Conservation (phyloP, 23 tunicate genomes). For the Botrylloides violaceus region DNA sequence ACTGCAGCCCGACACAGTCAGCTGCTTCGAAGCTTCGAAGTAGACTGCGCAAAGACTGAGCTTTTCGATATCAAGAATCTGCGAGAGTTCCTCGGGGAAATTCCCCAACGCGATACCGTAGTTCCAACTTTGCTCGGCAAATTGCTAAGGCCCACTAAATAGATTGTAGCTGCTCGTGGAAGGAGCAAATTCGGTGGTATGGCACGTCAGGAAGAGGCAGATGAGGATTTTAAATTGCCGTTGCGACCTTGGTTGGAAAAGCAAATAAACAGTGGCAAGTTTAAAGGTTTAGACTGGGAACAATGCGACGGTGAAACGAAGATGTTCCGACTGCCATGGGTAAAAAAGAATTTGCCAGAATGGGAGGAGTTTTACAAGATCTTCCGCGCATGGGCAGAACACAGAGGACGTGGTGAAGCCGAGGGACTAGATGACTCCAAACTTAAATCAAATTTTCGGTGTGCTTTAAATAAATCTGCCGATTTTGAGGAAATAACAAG, state of each 20-base stretch:
- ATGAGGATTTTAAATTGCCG: constrained; percentile 35
- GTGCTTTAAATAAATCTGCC: constrained; percentile 22
- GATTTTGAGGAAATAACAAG: constrained; percentile 20
- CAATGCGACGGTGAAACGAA: neutral
- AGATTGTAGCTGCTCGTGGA: no score
- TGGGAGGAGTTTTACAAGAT: constrained; percentile 18
- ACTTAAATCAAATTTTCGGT: constrained; percentile 18
- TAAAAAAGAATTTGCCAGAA: constrained; percentile 5
- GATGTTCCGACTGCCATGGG: constrained; percentile 18
- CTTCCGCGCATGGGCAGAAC: constrained; percentile 42
- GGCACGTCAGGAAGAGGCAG: constrained; percentile 15
- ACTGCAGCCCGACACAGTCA: no score
- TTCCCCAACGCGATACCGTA: neutral
- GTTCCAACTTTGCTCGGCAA: neutral
- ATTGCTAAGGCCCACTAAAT: no score
- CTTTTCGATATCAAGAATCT: no score
- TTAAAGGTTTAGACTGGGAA: constrained; percentile 8
- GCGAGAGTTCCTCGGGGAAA: no score
- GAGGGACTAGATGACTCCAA: neutral
- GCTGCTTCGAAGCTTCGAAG: no score
- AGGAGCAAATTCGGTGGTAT: neutral
- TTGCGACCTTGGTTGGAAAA: constrained; percentile 52
- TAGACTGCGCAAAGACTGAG: no score
- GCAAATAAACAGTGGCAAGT: constrained; percentile 23
- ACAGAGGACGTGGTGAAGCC: constrained; percentile 16